phyloP scores from a whole-genome alignment of 2,888 invertebrate species.

The Eristalinus aeneus region DNA sequence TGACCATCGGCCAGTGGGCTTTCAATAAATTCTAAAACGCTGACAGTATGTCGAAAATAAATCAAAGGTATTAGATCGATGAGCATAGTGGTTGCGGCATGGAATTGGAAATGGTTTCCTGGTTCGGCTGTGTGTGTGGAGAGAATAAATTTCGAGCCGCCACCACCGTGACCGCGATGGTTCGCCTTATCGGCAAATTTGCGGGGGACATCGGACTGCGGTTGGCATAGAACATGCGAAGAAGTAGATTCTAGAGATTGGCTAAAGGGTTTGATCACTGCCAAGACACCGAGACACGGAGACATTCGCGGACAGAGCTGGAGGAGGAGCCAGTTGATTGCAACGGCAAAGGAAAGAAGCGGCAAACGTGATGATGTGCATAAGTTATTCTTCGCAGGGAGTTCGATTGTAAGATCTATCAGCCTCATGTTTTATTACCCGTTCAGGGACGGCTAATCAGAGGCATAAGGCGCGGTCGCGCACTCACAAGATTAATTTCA shows the following conservation, averaged over 20 bases:
- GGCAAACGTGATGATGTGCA: not conserved
- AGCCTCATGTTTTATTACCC: not conserved
- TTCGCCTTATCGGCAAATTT: constrained; percentile 12
- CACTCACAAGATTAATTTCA: too few relatives aligned
- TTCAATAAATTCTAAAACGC: constrained; percentile 62
- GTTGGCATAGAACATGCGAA: constrained; percentile 15
- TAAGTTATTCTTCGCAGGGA: constrained; percentile 13
- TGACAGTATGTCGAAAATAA: constrained; percentile 69
- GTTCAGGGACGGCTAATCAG: not conserved
- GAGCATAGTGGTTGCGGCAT: constrained; percentile 38
- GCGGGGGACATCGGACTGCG: constrained; percentile 27
- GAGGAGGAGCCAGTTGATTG: constrained; percentile 24
- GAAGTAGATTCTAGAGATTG: constrained; percentile 39
- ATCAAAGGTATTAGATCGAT: constrained; percentile 64
- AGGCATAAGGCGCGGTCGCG: not conserved
- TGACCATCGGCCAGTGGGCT: constrained; percentile 55
- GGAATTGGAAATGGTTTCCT: constrained; percentile 67
- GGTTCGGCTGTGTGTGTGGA: constrained; percentile 13
- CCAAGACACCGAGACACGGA: not conserved
- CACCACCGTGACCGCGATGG: not conserved
- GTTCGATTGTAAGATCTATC: not conserved
- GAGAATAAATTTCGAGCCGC: constrained; percentile 32
- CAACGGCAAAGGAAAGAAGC: constrained; percentile 18
- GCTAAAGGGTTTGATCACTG: constrained; percentile 14
- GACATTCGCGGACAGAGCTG: constrained; percentile 6